Evolutionary conservation across 2,113 vertebrate species (phyloP), one percentile per base, ranked within the genome.

Genomic region (Fulmarus glacialis): DNA sequence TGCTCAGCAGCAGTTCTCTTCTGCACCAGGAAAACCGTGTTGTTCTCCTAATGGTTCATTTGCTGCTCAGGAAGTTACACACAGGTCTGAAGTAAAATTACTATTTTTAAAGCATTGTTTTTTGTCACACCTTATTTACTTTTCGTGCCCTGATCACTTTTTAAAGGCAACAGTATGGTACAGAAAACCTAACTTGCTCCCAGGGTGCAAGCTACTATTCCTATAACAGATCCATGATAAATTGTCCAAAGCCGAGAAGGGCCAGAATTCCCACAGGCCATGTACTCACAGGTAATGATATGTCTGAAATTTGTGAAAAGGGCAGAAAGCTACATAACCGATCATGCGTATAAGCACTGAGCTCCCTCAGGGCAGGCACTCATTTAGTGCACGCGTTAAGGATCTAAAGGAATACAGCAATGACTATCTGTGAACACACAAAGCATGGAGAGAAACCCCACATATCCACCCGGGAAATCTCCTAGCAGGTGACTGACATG

Each of bases 1-100:
- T 24, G 10, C 27, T 71, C 0, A 0, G 19, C 53, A 20, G 20
- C 0, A 1, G 21, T 48, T 82, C 36, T 48, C 7, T 84, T 70
- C 45, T 36, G 30, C 23, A 56, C 13, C 13, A 58, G 22, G 22
- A 79, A 86, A 90, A 60, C 3, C 2, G 1, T 42, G 22, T 7
- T 4, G 5, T 48, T 73, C 4, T 26, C 7, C 10, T 63, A 12
- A 52, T 5, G 9, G 21, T 53, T 67, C 5, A 2, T 94, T 85
- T 70, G 24, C n/a, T 91, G 26, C 62, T 58, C 59, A 64, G 36
- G 47, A 86, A 55, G 38, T 24, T 82, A 55, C 21, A 62, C 23
- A 73, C 21, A 66, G 18, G 27, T 52, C 40, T 38, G 32, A 50
- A n/a, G 30, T 40, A 53, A 64, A 82, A 62, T 40, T 1, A 34